A percentile compares a stretch with the other conserved stretches of the same genome.
Conservation (phyloP, 2,888 invertebrate genomes). For the Drosophila multiciliata region DNA sequence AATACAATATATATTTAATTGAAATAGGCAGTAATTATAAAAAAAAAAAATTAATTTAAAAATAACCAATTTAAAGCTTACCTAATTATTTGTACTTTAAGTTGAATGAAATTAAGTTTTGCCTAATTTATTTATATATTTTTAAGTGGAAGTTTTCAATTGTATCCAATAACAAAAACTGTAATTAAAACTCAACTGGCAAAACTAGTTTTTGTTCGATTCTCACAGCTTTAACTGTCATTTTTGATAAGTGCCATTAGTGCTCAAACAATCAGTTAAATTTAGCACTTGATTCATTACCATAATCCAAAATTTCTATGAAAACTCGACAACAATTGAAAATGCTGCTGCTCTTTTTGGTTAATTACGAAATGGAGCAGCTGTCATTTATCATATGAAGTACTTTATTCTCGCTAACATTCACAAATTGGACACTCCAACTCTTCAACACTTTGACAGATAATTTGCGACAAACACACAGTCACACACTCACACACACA, state of each 20-base stretch:
- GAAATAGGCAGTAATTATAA: background rate
- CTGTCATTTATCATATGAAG: conserved; percentile 45
- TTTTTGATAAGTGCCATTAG: conserved; percentile 7
- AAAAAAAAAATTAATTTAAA: background rate
- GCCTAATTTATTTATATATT: background rate
- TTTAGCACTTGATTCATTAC: conserved; percentile 13
- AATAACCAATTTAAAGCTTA: background rate
- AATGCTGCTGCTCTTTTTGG: conserved; percentile 37
- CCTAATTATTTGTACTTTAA: background rate
- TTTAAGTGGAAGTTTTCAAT: background rate
- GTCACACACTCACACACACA: conserved; percentile 1
- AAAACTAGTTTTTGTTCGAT: background rate
- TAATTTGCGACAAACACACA: conserved; percentile 20
- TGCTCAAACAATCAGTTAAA: conserved; percentile 28
- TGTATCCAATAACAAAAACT: background rate
- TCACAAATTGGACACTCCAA: conserved; percentile 20
- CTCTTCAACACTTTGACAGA: conserved; percentile 32
- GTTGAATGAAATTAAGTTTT: background rate
- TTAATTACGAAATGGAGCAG: conserved; percentile 32
- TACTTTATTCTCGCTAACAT: conserved; percentile 28
- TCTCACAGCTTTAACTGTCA: background rate
- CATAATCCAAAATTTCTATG: conserved; percentile 28
- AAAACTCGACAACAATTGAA: conserved; percentile 34
- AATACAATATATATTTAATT: background rate
- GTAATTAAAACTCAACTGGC: background rate